Base-by-base conservation (phyloP, 2,797 vertebrate species). In the Acanthurus lineatus region DNA sequence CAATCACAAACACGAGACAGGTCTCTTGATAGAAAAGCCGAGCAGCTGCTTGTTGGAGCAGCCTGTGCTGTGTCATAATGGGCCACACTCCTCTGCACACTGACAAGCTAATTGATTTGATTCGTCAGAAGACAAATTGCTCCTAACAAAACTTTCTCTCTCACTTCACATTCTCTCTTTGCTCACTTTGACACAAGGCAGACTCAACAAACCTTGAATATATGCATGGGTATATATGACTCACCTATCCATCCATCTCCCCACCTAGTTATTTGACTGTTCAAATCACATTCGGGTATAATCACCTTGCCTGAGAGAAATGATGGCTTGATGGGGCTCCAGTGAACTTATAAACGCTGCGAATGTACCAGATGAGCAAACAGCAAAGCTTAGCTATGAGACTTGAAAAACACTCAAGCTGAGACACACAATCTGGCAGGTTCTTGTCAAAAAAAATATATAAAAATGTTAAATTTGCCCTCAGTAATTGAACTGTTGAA, bases 71-170 rank as follows among this genome's bases (percentile, higher is more conserved):
- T 73, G 75, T 81, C 80, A 79, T 88, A 86, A 90, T 83, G 61
- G 83, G 74, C 81, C 86, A 84, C 91, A 84, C 73, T 85, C 71
- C 77, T 84, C 80, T 83, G 86, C 79, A 75, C 72, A 78, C 77
- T 81, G 79, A 89, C 84, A 92, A 83, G 77, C 64, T 88, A 88
- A 89, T 86, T 73, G 74, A 87, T 90, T 89, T 73, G 73, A 91
- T 88, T 89, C 52, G 11, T 82, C 69, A 66, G 51, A 85, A 88
- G 82, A 87, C 78, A 86, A 88, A 92, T 73, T 66, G 40, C 53
- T 81, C 68, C 38, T 61, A 48, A 6, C 65, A 72, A 81, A 88
- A 88, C 72, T 48, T 83, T 82, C 44, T 63, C 68, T 7, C 38
- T 83, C 25, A 51, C 65, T 70, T 67, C 32, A 73, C 12, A 11